Evolutionary conservation across 2,888 invertebrate genomes (phyloP).

Genomic region (Acanthosepion lycidas): DNA sequence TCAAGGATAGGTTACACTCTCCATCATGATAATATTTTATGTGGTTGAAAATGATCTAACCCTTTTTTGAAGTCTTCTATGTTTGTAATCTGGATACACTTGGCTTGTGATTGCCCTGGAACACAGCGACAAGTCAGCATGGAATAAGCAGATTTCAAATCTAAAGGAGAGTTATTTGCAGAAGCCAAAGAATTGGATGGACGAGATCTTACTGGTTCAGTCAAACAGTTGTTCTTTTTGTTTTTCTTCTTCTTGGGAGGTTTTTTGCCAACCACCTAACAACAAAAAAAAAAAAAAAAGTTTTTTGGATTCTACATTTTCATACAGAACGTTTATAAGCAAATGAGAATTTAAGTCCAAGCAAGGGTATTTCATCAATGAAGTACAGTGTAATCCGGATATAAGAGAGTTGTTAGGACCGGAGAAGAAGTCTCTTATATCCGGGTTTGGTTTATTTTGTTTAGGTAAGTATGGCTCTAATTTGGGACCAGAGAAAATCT

Average conservation of each 20-base stretch:
- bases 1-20: not conserved
- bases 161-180: not conserved
- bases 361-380: too few species aligned
- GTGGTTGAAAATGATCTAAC: not conserved
- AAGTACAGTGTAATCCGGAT: too few species aligned
- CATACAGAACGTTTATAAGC: too few species aligned
- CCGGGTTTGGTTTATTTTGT: too few species aligned
- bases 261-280: constrained; percentile 37
- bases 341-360: not conserved
- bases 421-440: too few species aligned
- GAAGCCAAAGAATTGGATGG: not conserved
- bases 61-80: constrained; percentile 14
- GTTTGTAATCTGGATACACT: constrained; percentile 36
- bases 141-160: constrained; percentile 13
- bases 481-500: too few species aligned
- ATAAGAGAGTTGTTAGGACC: too few species aligned
- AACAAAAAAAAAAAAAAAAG: not conserved
- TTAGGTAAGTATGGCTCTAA: too few species aligned
- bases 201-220: not conserved
- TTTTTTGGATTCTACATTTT: too few species aligned
- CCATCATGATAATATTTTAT: not conserved
- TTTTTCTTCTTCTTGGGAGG: constrained; percentile 37
- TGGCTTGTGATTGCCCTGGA: not conserved
- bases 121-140: constrained; percentile 38
- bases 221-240: not conserved